Conservation (phyloP, 1,140 invertebrate genomes). For the Coenobita brevimanus region DNA sequence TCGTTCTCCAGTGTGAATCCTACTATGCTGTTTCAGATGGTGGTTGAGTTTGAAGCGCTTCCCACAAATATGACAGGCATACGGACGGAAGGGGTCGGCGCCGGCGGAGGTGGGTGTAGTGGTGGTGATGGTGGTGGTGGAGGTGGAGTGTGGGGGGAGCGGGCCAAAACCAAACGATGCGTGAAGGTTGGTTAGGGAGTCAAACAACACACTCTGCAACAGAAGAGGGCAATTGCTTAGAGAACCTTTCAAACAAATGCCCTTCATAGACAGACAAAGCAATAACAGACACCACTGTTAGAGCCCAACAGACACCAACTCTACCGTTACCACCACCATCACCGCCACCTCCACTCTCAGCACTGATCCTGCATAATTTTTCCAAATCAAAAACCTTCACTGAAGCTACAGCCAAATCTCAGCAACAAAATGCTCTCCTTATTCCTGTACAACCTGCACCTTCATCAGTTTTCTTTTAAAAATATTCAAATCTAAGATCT, state of each 20-base stretch:
- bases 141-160: slow-evolving; percentile 33
- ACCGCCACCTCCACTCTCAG: slow-evolving; percentile 7
- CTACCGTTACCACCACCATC: background rate
- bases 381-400: background rate
- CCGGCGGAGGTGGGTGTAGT: background rate
- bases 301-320: background rate
- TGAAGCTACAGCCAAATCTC: too few relatives aligned
- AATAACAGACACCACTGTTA: slow-evolving; percentile 8
- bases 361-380: too few relatives aligned
- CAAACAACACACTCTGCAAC: slow-evolving; percentile 65
- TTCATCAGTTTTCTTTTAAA: too few relatives aligned
- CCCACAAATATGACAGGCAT: slow-evolving; percentile 68
- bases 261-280: slow-evolving; percentile 15
- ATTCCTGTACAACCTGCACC: too few relatives aligned
- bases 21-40: slow-evolving; percentile 73
- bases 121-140: slow-evolving; percentile 4
- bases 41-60: slow-evolving; percentile 69
- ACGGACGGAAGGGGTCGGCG: slow-evolving; percentile 61
- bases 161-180: slow-evolving; percentile 50
- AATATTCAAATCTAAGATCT: too few relatives aligned
- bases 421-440: too few relatives aligned
- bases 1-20: slow-evolving; percentile 74
- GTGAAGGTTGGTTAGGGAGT: slow-evolving; percentile 60
- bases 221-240: slow-evolving; percentile 65
- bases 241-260: slow-evolving; percentile 40